Percentiles rank a stretch among this genome's conserved stretches.
Evolutionary conservation across 1,140 invertebrate species (phyloP).

Genomic region (Drosophila subpulchrella): DNA sequence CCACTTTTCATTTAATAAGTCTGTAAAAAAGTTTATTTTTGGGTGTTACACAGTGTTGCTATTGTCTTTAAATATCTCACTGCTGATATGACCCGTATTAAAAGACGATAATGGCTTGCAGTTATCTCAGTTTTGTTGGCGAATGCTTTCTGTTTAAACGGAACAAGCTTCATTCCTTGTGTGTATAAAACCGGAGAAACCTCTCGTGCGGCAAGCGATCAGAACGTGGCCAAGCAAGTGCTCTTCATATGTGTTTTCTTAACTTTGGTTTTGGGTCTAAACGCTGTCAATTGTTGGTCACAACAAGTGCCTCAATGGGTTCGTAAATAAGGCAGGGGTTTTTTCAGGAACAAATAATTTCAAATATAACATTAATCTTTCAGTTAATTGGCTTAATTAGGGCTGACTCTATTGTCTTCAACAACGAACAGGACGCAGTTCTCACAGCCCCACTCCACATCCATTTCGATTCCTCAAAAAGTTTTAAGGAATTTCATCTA

Average conservation of each 20-base stretch:
- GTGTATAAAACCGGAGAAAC: constrained; percentile 32
- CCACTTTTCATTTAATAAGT: no score
- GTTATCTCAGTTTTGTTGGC: constrained; percentile 1
- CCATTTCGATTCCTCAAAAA: no score
- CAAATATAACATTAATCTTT: no score
- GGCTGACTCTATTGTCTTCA: no score
- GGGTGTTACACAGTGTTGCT: no score
- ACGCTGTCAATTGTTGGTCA: background rate
- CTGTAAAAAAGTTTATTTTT: no score
- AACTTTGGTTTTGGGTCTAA: background rate
- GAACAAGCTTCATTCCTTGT: constrained; percentile 12
- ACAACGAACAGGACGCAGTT: no score
- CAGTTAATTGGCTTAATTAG: no score
- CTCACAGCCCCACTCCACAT: no score
- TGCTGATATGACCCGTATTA: background rate
- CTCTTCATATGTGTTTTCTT: background rate
- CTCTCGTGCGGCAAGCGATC: constrained; percentile 23
- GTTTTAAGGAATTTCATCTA: no score
- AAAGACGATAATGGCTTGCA: background rate
- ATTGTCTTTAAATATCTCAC: background rate
- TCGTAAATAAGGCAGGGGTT: background rate
- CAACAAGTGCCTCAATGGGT: no score
- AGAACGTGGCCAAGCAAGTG: constrained; percentile 6
- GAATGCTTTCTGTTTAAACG: background rate
- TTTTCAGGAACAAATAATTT: no score